phyloP scores from a whole-genome alignment of 2,113 vertebrate species.

The Orycteropus afer region DNA sequence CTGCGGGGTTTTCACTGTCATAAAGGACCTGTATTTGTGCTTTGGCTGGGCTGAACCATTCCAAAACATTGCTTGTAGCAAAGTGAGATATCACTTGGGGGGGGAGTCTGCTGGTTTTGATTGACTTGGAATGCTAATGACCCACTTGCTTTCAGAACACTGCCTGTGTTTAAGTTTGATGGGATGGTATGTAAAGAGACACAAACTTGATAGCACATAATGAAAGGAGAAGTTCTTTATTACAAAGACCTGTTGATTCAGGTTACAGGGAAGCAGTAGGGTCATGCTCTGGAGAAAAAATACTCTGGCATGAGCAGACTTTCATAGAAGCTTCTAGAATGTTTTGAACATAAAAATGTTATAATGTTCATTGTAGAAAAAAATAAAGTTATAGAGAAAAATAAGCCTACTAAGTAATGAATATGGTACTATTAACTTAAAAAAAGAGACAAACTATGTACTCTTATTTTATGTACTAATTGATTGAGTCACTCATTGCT shows the following conservation, averaged over 20 bases:
- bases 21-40: neutral
- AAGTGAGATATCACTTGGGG: constrained; percentile 52
- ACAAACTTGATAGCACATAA: constrained; percentile 43
- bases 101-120: constrained; percentile 19
- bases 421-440: neutral
- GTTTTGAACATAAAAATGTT: neutral
- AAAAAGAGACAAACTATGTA: neutral
- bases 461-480: neutral
- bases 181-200: constrained; percentile 62
- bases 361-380: neutral
- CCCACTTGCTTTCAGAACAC: constrained; percentile 57
- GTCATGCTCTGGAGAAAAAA: neutral
- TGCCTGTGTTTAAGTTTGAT: constrained; percentile 56
- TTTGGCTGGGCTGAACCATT: neutral
- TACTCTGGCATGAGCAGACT: neutral
- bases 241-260: constrained; percentile 55
- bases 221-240: constrained; percentile 66
- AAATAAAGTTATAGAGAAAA: neutral
- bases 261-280: constrained; percentile 52
- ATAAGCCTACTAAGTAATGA: neutral
- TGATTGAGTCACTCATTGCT: neutral
- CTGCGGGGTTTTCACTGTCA: neutral
- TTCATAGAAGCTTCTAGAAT: constrained; percentile 9
- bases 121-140: constrained; percentile 36
- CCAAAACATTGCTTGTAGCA: neutral